These are phyloP conservation scores for Raja brachyura DNA, from an alignment of 2,113 vertebrate genomes.

Conservation along the genomic window DNA sequence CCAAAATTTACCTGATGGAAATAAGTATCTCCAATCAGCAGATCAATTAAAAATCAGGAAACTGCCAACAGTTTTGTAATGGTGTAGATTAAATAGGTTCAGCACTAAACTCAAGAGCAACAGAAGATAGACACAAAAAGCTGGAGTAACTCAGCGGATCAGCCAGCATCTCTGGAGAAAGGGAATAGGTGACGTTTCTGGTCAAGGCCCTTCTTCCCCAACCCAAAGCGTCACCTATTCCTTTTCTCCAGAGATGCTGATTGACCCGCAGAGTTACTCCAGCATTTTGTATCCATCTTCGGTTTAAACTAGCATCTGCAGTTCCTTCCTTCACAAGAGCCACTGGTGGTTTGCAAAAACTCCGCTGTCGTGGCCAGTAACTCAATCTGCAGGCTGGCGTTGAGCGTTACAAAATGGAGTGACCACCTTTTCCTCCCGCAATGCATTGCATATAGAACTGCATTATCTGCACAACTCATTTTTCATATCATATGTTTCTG, in stretches of 20 bases:
- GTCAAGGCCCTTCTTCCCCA: too few species aligned
- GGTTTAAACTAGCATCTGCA: too few species aligned
- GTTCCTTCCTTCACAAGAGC: neutral
- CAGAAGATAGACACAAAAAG: too few species aligned
- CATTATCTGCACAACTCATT: slow-evolving; percentile 4
- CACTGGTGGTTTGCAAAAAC: neutral
- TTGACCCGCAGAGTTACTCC: too few species aligned
- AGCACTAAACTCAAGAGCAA: neutral
- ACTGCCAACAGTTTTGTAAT: neutral
- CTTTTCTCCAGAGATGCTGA: too few species aligned
- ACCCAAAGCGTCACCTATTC: too few species aligned
- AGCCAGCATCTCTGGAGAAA: too few species aligned
- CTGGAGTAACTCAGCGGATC: too few species aligned
- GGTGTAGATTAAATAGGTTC: neutral
- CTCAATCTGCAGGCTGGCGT: neutral
- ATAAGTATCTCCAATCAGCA: neutral
- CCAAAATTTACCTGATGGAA: neutral
- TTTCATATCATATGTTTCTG: slow-evolving; percentile 21
- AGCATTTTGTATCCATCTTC: too few species aligned
- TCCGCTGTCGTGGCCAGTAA: neutral
- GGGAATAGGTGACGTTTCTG: too few species aligned
- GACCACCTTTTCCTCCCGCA: neutral
- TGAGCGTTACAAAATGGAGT: neutral
- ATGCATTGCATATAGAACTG: neutral
- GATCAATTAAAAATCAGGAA: neutral